Evolutionary conservation across 2,113 vertebrate species (phyloP).

Genomic region (Ammodramus savannarum): DNA sequence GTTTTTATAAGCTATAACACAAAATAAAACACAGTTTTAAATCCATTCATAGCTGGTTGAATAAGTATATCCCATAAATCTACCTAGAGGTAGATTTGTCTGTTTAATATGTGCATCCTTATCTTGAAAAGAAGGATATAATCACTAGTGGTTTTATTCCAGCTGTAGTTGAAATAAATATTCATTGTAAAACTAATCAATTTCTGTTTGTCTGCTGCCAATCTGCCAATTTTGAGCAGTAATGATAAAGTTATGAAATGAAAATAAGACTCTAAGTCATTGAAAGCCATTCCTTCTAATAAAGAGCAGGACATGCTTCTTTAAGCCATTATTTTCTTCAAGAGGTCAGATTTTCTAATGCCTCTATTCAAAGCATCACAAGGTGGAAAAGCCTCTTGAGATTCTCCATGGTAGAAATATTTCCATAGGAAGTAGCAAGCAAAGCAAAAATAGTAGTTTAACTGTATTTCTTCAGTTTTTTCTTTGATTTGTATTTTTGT

Average conservation of each 20-base stretch:
- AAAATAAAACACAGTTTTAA: not conserved
- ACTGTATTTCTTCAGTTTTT: not conserved
- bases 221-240: not conserved
- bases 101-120: fast-evolving
- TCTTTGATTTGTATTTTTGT: not conserved
- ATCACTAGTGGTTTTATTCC: not conserved
- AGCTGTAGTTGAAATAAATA: not conserved
- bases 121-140: not conserved
- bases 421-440: not conserved
- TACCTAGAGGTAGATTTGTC: not conserved
- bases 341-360: not conserved
- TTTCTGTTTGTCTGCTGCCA: not conserved
- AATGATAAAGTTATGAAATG: not conserved
- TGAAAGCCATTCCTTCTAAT: not conserved
- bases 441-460: not conserved
- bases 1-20: not conserved
- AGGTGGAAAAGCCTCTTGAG: not conserved
- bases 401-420: not conserved
- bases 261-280: not conserved
- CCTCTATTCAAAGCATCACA: not conserved
- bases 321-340: not conserved
- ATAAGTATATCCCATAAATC: not conserved
- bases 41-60: not conserved
- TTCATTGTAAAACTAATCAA: not conserved
- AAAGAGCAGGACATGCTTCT: not conserved